phyloP scores from a whole-genome alignment of 2,113 vertebrate species.

The Amazona vittata region DNA sequence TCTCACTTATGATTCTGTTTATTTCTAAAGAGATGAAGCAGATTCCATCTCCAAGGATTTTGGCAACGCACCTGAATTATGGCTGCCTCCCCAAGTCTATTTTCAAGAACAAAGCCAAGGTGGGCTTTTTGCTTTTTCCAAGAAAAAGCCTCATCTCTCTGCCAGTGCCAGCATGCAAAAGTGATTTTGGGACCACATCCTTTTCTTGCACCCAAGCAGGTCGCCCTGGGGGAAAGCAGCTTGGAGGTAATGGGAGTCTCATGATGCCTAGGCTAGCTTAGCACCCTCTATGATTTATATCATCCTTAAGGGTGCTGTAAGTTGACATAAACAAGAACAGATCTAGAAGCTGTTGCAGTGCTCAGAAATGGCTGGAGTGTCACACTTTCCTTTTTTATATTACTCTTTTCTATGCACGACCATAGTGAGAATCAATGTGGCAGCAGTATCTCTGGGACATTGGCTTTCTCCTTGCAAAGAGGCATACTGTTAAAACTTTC shows the following conservation, averaged over 20 bases:
- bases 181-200: background rate
- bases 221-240: background rate
- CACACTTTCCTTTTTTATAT: background rate
- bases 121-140: background rate
- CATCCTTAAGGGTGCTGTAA: background rate
- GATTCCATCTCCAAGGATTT: slow-evolving; percentile 68
- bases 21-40: slow-evolving; percentile 71
- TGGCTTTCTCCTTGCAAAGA: background rate
- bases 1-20: background rate
- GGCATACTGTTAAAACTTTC: background rate
- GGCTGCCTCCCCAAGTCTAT: slow-evolving; percentile 60
- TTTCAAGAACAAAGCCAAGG: slow-evolving; percentile 62
- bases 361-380: background rate
- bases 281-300: background rate
- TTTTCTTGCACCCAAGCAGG: background rate
- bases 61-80: slow-evolving; percentile 69
- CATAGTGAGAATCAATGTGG: background rate
- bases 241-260: background rate
- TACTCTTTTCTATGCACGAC: accelerated
- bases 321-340: background rate
- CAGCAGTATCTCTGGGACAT: background rate
- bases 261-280: background rate
- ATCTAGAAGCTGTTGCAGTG: background rate
- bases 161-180: background rate
- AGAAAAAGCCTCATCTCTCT: background rate